These are phyloP conservation scores for Drosophila saltans DNA, from an alignment of 1,140 invertebrate species.

Conservation along the genomic window DNA sequence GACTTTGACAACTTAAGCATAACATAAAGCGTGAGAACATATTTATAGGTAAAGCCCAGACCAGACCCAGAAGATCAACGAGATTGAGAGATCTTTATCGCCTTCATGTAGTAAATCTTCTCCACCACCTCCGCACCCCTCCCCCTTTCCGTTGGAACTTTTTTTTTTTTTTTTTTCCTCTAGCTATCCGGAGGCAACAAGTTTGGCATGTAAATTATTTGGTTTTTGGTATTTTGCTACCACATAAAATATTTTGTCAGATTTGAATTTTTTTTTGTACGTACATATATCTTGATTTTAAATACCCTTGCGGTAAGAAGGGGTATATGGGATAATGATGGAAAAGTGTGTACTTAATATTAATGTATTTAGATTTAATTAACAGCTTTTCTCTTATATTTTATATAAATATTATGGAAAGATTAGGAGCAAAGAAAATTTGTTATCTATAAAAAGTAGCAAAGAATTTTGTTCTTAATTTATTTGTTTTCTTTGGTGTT, in stretches of 20 bases:
- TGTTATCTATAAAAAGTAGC: too few species aligned
- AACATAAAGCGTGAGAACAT: slow-evolving; percentile 62
- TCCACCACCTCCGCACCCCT: not conserved
- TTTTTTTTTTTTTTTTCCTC: not conserved
- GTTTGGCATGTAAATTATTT: slow-evolving; percentile 51
- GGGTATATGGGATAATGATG: not conserved
- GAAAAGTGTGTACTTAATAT: too few species aligned
- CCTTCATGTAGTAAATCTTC: slow-evolving; percentile 44
- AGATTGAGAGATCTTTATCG: slow-evolving; percentile 49
- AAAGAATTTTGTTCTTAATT: too few species aligned
- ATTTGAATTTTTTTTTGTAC: slow-evolving; percentile 14
- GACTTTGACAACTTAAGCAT: slow-evolving; percentile 54
- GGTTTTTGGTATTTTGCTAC: slow-evolving; percentile 10
- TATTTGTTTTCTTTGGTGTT: not conserved
- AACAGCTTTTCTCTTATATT: too few species aligned
- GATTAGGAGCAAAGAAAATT: too few species aligned
- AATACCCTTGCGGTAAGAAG: not conserved
- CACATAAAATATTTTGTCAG: slow-evolving; percentile 51
- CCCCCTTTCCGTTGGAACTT: not conserved
- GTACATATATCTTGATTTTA: not conserved
- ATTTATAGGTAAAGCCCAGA: slow-evolving; percentile 32
- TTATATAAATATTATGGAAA: too few species aligned
- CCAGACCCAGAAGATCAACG: not conserved
- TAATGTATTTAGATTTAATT: too few species aligned
- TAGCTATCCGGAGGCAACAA: slow-evolving; percentile 25